phyloP scores from a whole-genome alignment of 2,888 invertebrate species.

The Morinoia aosen region DNA sequence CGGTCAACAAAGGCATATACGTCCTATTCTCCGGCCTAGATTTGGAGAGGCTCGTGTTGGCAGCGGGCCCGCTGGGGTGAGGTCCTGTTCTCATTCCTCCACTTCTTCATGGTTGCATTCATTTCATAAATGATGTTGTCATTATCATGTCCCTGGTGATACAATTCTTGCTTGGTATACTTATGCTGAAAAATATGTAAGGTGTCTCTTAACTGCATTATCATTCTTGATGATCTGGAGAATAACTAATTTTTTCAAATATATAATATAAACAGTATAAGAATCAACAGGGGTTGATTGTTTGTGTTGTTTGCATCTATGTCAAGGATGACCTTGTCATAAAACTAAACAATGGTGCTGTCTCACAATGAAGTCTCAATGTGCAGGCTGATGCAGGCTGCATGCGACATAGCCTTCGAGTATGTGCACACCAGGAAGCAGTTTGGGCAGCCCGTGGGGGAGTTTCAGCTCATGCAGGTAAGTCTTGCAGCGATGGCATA shows the following conservation, averaged over 20 bases:
- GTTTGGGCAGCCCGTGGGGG: constrained; percentile 89
- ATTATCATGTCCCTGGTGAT: too few relatives aligned
- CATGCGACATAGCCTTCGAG: constrained; percentile 91
- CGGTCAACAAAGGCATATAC: constrained; percentile 91
- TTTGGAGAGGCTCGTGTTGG: constrained; percentile 88
- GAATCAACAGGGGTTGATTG: too few relatives aligned
- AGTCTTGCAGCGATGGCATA: background rate
- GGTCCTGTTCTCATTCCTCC: constrained; percentile 54
- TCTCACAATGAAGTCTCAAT: too few relatives aligned
- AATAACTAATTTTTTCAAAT: too few relatives aligned
- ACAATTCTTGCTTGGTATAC: too few relatives aligned
- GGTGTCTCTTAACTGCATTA: too few relatives aligned
- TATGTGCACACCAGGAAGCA: constrained; percentile 97
- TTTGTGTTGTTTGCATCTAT: too few relatives aligned
- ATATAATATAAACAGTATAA: too few relatives aligned
- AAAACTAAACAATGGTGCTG: too few relatives aligned
- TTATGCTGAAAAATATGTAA: too few relatives aligned
- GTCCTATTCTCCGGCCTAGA: constrained; percentile 98
- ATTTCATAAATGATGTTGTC: background rate
- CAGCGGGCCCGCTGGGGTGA: constrained; percentile 92
- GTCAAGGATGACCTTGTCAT: too few relatives aligned
- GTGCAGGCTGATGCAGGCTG: constrained; percentile 89
- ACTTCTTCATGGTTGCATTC: background rate
- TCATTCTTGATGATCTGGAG: too few relatives aligned
- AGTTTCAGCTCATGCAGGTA: constrained; percentile 87